These are phyloP conservation scores for Jaculus jaculus DNA, from an alignment of 2,113 vertebrate species.

Conservation along the genomic window DNA sequence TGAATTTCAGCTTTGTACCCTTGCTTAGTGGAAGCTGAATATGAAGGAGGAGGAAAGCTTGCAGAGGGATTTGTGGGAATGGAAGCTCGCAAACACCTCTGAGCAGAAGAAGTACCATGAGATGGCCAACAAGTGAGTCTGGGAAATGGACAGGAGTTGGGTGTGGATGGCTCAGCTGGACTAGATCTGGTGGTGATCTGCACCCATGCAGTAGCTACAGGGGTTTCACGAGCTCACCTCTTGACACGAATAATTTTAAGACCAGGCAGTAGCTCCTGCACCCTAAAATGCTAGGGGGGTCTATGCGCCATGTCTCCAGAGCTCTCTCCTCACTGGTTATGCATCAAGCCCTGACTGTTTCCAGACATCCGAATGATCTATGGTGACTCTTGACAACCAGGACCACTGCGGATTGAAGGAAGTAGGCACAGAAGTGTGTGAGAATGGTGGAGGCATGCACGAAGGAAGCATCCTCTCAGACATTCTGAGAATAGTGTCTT, in stretches of 20 bases:
- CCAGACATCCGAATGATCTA: no score
- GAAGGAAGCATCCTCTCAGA: neutral
- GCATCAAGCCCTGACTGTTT: no score
- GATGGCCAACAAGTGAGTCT: neutral
- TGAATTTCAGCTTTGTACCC: neutral
- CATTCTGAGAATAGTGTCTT: neutral
- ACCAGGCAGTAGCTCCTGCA: no score
- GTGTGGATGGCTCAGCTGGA: neutral
- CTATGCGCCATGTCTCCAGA: neutral
- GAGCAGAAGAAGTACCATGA: constrained; percentile 5
- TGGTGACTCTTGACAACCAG: no score
- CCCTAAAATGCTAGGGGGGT: neutral
- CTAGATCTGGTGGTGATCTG: no score
- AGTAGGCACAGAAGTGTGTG: no score
- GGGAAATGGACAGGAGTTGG: neutral
- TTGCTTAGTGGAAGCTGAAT: neutral
- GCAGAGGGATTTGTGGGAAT: neutral
- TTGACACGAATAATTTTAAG: neutral
- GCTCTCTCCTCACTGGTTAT: neutral
- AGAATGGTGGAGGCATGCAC: neutral
- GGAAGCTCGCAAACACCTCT: neutral
- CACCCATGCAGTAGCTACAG: neutral
- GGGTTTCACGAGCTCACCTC: neutral
- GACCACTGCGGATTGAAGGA: no score
- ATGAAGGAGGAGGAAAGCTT: neutral